Percentiles rank a stretch among this genome's conserved stretches.
Evolutionary conservation across 2,888 invertebrate species (phyloP).

Genomic region (Chromoteleia sp.): DNA sequence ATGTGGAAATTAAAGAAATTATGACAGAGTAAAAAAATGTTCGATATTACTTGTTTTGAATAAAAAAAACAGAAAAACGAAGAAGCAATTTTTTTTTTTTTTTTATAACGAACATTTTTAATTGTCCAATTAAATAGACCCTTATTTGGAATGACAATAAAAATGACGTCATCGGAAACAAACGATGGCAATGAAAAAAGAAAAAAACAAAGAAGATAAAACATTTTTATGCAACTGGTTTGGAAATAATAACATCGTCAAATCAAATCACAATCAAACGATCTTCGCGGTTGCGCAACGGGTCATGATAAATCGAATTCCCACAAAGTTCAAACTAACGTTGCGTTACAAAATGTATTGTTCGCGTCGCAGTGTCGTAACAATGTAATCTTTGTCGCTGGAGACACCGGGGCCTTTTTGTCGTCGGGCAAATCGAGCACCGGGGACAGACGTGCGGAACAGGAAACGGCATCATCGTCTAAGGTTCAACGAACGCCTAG

Average conservation of each 20-base stretch:
- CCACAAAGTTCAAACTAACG: conserved; percentile 56
- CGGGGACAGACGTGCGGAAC: conserved; percentile 66
- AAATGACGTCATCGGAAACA: neutral
- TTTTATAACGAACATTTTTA: no score
- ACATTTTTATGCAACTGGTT: conserved; percentile 12
- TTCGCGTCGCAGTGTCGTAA: conserved; percentile 57
- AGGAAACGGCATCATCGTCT: conserved; percentile 73
- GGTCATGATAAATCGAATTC: conserved; percentile 65
- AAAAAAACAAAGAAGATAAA: neutral
- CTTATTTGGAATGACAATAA: neutral
- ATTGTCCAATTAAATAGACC: no score
- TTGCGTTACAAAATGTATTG: conserved; percentile 67
- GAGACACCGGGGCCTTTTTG: conserved; percentile 60
- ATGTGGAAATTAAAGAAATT: no score
- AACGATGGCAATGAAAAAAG: no score
- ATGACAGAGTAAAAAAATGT: no score
- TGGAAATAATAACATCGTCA: conserved; percentile 26
- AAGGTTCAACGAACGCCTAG: conserved; percentile 80
- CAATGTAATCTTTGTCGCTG: conserved; percentile 62
- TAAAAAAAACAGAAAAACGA: no score
- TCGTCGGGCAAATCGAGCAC: conserved; percentile 37
- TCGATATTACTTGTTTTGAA: no score
- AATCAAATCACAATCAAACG: conserved; percentile 44
- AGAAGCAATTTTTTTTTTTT: no score
- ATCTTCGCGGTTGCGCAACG: conserved; percentile 44